Conservation (phyloP, 1,140 invertebrate species). For the Meloidogyne floridensis region DNA sequence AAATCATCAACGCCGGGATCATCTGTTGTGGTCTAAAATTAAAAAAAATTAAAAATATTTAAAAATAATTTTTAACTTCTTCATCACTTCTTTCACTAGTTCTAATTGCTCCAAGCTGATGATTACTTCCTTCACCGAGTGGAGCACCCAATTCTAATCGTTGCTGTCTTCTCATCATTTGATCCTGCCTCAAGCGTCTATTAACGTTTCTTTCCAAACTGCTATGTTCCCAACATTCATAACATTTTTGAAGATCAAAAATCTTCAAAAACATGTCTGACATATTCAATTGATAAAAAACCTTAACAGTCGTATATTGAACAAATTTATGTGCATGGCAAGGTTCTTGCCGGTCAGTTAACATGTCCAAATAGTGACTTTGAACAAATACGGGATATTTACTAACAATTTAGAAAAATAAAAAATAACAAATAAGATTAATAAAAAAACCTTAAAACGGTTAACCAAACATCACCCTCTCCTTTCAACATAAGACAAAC, state of each 20-base stretch:
- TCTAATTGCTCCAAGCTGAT: not conserved
- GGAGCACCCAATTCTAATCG: not conserved
- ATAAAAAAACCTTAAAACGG: conserved; percentile 20
- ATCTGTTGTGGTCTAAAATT: conserved; percentile 25
- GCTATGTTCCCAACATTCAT: conserved; percentile 26
- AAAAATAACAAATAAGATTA: not conserved
- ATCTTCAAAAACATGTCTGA: conserved; percentile 19
- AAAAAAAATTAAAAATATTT: not conserved
- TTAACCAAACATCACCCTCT: conserved; percentile 50
- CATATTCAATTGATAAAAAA: not conserved
- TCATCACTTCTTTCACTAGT: conserved; percentile 25
- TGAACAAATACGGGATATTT: conserved; percentile 42
- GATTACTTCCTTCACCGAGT: not conserved
- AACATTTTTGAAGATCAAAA: conserved; percentile 44
- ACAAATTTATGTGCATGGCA: conserved; percentile 45
- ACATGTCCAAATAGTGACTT: conserved; percentile 45
- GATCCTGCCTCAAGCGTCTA: conserved; percentile 9
- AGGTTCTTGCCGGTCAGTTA: conserved; percentile 36
- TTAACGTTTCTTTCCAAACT: conserved; percentile 25
- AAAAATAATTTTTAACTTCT: conserved; percentile 5
- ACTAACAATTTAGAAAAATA: not conserved
- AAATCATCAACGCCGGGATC: conserved; percentile 37
- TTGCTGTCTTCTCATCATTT: conserved; percentile 1
- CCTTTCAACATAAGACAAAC: conserved; percentile 46
- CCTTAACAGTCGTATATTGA: conserved; percentile 45